Evolutionary conservation across 1,140 invertebrate species (phyloP), one percentile per base, ranked within the genome.

Genomic region (Watersipora subatra): DNA sequence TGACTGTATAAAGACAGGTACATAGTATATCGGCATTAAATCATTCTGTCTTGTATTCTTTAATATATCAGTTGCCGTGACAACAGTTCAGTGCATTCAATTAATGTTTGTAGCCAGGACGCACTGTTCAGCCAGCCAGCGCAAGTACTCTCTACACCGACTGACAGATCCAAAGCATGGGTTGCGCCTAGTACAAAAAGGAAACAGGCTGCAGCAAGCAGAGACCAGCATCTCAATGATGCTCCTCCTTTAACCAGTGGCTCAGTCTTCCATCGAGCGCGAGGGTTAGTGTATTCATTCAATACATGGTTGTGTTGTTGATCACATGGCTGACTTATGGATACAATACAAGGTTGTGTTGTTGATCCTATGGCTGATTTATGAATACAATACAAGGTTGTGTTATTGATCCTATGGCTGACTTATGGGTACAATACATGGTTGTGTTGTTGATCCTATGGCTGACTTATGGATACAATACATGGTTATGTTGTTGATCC

Each of bases 361-460:
- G 34, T 62, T 64, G 64, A n/a, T n/a, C n/a, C n/a, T n/a, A n/a
- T n/a, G 34, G 34, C n/a, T 7, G n/a, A 25, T 57, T 15, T 55
- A 3, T 67, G 46, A 22, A 19, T 64, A 15, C 12, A 12, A 12
- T 12, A n/a, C 34, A 7, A 12, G n/a, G 7, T 46, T 67, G 64
- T 28, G 55, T 69, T 70, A 34, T 62, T 64, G 64, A n/a, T n/a
- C n/a, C n/a, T n/a, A n/a, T n/a, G 34, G 34, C n/a, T 7, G n/a
- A 25, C 28, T 15, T 55, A 3, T 67, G 46, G 20, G 17, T 64
- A 15, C 12, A 12, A 12, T 12, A n/a, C 34, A 7, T 46, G n/a
- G 7, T 46, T 67, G 64, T 28, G 55, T 69, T 70, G 34, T 62
- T 64, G 64, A n/a, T n/a, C n/a, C n/a, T n/a, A n/a, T n/a, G 34